Percentiles rank a stretch among this genome's conserved stretches.
These are phyloP conservation scores for Gopherus flavomarginatus DNA, from an alignment of 2,113 vertebrate genomes.

Conservation along the genomic window DNA sequence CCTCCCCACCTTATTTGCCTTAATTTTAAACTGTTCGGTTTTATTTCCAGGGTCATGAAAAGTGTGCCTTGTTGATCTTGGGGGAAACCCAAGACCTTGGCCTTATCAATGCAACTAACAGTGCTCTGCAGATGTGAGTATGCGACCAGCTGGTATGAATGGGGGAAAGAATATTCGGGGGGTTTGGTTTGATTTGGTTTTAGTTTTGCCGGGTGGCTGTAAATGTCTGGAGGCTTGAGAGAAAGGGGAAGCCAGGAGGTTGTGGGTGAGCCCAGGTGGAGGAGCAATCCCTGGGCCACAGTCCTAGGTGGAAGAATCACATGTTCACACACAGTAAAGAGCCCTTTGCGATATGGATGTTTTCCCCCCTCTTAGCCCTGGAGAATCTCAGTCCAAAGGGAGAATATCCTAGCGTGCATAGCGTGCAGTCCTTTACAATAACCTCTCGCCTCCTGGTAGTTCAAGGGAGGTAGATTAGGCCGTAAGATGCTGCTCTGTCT, in stretches of 20 bases:
- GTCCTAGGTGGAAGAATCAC: not conserved
- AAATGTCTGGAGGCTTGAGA: not conserved
- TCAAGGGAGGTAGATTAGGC: not conserved
- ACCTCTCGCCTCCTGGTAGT: not conserved
- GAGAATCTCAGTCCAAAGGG: not conserved
- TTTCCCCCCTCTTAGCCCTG: not conserved
- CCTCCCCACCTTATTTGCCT: not conserved
- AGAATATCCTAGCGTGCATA: not conserved
- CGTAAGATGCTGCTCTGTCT: not conserved
- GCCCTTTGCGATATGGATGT: not conserved
- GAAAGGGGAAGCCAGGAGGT: not conserved
- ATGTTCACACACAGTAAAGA: not conserved
- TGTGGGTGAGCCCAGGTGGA: not conserved
- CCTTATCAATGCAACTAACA: constrained; percentile 97
- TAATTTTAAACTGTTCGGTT: not conserved
- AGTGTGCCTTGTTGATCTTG: constrained; percentile 97
- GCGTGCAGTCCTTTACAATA: not conserved
- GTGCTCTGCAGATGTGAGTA: constrained; percentile 95
- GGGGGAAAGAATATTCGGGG: constrained; percentile 1
- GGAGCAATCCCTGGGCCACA: not conserved
- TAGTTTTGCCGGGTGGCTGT: not conserved
- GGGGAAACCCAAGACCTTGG: constrained; percentile 92
- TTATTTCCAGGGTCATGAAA: constrained; percentile 91
- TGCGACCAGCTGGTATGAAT: not conserved
- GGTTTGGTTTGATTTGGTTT: not conserved